Conservation (phyloP, 2,888 invertebrate genomes). For the Polyploca ridens region DNA sequence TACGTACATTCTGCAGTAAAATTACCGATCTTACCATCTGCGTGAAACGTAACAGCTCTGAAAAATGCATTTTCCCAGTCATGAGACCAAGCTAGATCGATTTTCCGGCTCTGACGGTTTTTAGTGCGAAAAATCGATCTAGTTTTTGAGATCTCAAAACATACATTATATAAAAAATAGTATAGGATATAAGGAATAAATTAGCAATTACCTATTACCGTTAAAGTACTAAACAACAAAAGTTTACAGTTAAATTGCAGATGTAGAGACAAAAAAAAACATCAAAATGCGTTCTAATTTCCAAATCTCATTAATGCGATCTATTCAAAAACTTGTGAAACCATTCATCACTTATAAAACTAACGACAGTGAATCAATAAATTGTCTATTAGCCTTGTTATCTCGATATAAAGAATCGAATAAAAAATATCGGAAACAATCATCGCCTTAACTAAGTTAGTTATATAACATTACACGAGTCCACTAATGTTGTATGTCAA, state of each 20-base stretch:
- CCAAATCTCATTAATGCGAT: slow-evolving; percentile 12
- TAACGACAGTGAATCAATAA: slow-evolving; percentile 9
- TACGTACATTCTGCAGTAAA: too few relatives aligned
- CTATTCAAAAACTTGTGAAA: slow-evolving; percentile 8
- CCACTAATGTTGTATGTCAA: slow-evolving; percentile 55
- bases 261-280: not conserved
- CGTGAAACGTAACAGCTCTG: too few relatives aligned
- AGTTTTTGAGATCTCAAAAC: too few relatives aligned
- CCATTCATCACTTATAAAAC: slow-evolving; percentile 12
- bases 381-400: slow-evolving; percentile 13
- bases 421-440: slow-evolving; percentile 10
- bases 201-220: slow-evolving; percentile 1
- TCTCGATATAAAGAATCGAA: slow-evolving; percentile 1
- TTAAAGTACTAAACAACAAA: not conserved
- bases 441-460: slow-evolving; percentile 57
- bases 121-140: too few relatives aligned
- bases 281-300: slow-evolving; percentile 10
- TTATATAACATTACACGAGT: slow-evolving; percentile 52
- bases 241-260: not conserved
- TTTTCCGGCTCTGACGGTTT: too few relatives aligned
- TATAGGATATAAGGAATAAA: not conserved
- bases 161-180: too few relatives aligned
- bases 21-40: too few relatives aligned
- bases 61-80: too few relatives aligned
- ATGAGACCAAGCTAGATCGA: too few relatives aligned